phyloP scores from a whole-genome alignment of 2,797 vertebrate genomes.

The Platyrinchus mystaceus region DNA sequence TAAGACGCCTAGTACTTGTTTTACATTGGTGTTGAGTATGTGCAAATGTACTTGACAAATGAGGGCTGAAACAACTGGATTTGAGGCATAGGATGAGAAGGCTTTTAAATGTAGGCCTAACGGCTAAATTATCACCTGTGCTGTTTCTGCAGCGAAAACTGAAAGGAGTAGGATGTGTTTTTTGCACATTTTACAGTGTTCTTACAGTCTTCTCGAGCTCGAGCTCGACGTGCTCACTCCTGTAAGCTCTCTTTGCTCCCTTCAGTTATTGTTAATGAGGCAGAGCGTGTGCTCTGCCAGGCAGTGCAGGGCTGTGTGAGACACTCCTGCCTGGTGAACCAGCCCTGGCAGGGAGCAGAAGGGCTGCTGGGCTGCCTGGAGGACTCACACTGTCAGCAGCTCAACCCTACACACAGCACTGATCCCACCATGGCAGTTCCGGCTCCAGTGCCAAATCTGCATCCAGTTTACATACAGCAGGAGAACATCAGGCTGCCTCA shows the following conservation, averaged over 20 bases:
- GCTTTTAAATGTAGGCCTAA: neutral
- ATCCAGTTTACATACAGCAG: neutral
- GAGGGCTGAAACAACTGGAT: constrained; percentile 7
- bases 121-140: neutral
- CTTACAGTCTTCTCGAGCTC: neutral
- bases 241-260: neutral
- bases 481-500: neutral
- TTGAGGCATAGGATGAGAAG: neutral
- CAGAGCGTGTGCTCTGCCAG: neutral
- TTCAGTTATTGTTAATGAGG: neutral
- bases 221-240: neutral
- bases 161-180: neutral
- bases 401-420: neutral
- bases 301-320: neutral
- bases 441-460: neutral
- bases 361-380: constrained; percentile 20
- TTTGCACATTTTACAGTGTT: neutral
- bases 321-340: neutral
- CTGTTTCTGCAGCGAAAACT: neutral
- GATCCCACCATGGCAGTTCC: neutral
- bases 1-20: neutral
- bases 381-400: neutral
- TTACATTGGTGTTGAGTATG: neutral
- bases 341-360: neutral
- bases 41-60: neutral